These are phyloP conservation scores for Vanessa atalanta DNA, from an alignment of 1,140 invertebrate species.

Conservation along the genomic window DNA sequence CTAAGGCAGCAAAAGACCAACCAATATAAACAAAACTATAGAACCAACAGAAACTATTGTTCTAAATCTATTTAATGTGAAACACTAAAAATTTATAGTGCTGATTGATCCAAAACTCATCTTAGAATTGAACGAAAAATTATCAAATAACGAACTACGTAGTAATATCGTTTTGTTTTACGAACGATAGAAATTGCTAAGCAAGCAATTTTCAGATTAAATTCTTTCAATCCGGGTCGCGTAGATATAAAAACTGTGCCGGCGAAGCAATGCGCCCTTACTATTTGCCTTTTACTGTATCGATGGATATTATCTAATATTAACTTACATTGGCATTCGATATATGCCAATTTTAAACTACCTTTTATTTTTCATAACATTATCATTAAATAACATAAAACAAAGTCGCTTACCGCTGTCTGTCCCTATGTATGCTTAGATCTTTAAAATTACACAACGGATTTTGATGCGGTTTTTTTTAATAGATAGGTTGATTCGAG, in stretches of 20 bases:
- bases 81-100: conserved; percentile 16
- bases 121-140: conserved; percentile 31
- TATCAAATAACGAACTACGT: conserved; percentile 38
- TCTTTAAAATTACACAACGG: too few relatives aligned
- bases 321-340: not conserved
- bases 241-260: conserved; percentile 33
- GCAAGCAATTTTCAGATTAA: conserved; percentile 72
- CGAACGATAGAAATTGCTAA: conserved; percentile 62
- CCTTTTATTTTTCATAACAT: too few relatives aligned
- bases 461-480: too few relatives aligned
- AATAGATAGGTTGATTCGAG: too few relatives aligned
- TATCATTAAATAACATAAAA: too few relatives aligned
- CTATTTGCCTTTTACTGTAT: not conserved
- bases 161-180: conserved; percentile 63
- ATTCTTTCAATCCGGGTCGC: conserved; percentile 65
- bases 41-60: not conserved
- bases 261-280: conserved; percentile 19
- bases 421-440: too few relatives aligned
- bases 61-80: not conserved
- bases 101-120: not conserved
- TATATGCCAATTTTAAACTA: too few relatives aligned
- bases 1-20: not conserved
- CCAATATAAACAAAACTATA: not conserved
- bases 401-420: too few relatives aligned
- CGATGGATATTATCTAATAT: not conserved